These are phyloP conservation scores for Agonopterix arenella DNA, from an alignment of 2,888 invertebrate genomes.

Conservation along the genomic window DNA sequence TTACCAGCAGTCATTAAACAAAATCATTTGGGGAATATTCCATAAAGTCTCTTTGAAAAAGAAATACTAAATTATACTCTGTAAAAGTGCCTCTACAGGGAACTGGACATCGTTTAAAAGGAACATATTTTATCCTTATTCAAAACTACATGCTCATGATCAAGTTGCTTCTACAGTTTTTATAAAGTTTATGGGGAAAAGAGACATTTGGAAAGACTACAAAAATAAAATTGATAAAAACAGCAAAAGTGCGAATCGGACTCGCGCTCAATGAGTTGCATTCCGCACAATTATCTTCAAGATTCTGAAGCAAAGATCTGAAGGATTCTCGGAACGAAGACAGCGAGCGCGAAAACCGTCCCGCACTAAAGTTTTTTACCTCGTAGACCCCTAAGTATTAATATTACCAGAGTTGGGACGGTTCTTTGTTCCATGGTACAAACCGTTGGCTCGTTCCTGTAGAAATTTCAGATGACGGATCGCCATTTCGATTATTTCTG, in stretches of 20 bases:
- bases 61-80: too few species aligned
- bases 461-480: constrained; percentile 95
- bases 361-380: constrained; percentile 10
- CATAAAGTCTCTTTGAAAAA: too few species aligned
- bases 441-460: constrained; percentile 80
- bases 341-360: constrained; percentile 1
- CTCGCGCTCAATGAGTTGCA: not conserved
- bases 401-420: constrained; percentile 18
- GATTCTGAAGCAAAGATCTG: not conserved
- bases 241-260: constrained; percentile 2
- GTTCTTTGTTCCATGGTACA: constrained; percentile 27
- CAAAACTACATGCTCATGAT: too few species aligned
- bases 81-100: too few species aligned
- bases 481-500: constrained; percentile 99
- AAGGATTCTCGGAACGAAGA: not conserved
- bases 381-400: constrained; percentile 9
- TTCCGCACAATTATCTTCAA: not conserved
- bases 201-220: not conserved
- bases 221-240: not conserved
- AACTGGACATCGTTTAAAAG: too few species aligned
- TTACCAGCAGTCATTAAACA: not conserved
- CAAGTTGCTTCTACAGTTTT: too few species aligned
- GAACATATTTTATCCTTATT: too few species aligned
- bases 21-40: too few species aligned
- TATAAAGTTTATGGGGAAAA: not conserved